phyloP scores from a whole-genome alignment of 2,113 vertebrate genomes.

The Macrotis lagotis region DNA sequence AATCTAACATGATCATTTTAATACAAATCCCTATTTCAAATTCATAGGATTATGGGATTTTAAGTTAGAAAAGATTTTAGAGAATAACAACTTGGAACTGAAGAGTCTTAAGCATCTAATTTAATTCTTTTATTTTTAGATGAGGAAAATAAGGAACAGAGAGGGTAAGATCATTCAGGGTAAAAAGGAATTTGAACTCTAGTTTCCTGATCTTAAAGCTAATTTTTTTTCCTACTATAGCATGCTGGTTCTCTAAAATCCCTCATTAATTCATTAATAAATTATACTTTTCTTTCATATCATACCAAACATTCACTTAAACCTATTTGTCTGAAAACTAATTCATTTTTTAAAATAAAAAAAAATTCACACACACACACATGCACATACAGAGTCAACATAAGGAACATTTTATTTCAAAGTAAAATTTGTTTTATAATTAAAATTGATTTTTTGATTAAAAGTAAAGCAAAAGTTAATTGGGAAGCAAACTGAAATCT shows the following conservation, averaged over 20 bases:
- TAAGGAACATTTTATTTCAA: slow-evolving; percentile 2
- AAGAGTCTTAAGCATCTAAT: neutral
- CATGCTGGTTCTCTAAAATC: neutral
- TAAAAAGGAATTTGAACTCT: neutral
- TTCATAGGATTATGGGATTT: neutral
- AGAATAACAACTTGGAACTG: neutral
- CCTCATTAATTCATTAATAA: neutral
- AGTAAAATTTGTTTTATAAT: neutral
- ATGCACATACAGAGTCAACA: neutral
- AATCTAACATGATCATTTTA: neutral
- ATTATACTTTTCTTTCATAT: neutral
- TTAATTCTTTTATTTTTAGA: neutral
- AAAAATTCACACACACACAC: neutral
- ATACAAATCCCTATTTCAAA: neutral
- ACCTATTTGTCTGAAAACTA: neutral
- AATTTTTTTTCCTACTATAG: neutral
- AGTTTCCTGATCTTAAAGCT: neutral
- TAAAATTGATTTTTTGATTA: neutral
- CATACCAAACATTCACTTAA: neutral
- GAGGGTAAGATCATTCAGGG: neutral
- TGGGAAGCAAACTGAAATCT: neutral
- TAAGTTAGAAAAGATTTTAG: neutral
- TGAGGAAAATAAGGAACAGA: neutral
- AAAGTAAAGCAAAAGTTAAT: neutral
- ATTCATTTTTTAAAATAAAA: neutral